Percentiles rank a stretch among this genome's conserved stretches.
These are phyloP conservation scores for Hozukius guyotensis DNA, from an alignment of 2,797 vertebrate genomes.

Conservation along the genomic window DNA sequence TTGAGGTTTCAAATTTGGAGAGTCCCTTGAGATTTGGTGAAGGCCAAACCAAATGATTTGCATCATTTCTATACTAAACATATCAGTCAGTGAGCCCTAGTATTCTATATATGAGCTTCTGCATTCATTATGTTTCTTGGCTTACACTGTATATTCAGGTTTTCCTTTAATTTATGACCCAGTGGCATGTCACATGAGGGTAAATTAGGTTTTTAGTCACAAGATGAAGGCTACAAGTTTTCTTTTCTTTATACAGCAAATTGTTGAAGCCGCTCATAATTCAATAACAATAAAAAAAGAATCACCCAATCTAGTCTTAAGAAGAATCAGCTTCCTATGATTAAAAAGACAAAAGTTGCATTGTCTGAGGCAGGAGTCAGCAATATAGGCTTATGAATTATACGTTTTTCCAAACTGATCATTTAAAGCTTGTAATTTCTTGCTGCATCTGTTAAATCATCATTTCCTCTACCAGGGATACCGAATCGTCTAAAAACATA, in stretches of 20 bases:
- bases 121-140: neutral
- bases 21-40: neutral
- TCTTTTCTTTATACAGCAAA: neutral
- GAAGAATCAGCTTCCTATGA: neutral
- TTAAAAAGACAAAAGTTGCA: neutral
- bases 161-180: neutral
- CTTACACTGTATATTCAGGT: neutral
- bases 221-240: neutral
- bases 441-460: neutral
- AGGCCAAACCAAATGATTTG: neutral
- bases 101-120: neutral
- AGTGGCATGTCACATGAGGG: slow-evolving; percentile 10
- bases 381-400: neutral
- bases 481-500: too few species aligned
- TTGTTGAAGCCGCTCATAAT: neutral
- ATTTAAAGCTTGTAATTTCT: neutral
- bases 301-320: neutral
- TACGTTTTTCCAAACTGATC: neutral
- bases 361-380: neutral
- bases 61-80: neutral
- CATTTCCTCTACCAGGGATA: too few species aligned
- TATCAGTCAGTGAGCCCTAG: neutral
- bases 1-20: neutral
- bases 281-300: too few species aligned
- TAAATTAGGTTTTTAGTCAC: slow-evolving; percentile 23